Evolutionary conservation across 2,113 vertebrate genomes (phyloP), one percentile per base, ranked within the genome.

Genomic region (Ranitomeya variabilis): DNA sequence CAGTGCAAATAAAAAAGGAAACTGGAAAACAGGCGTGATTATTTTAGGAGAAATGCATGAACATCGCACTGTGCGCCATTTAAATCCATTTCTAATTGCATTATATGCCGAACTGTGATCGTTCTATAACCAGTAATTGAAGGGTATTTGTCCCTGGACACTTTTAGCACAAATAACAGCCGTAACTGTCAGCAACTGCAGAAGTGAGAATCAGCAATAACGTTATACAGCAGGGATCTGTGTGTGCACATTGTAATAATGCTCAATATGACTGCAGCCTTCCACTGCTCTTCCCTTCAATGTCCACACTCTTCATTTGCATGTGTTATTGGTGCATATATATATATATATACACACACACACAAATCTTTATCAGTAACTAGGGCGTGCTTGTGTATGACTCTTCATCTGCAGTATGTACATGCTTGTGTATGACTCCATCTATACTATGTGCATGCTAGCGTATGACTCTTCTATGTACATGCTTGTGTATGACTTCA

Each of bases 161-260:
- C 82, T 19, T 26, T 83, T 54, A 67, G 19, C 62, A 69, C 62
- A 83, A 52, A 83, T 84, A 84, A 55, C 82, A 71, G 64, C 51
- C 57, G 82, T 55, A n/a, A 83, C 81, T 66, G 62, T 52, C 62
- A 54, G 62, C 81, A 69, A 52, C 16, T 67, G 62, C 31, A 54
- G 81, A 4, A 54, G 62, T 7, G 62, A 83, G 62, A 67, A 52
- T 83, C 62, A 15, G 45, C 62, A 69, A 52, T 54, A 21, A 10
- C 81, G 67, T 52, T 83, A 51, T 84, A 23, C 82, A 69, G 51
- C 82, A 19, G 82, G 51, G 45, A 84, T 84, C 66, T 71, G 51
- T 71, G 82, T 84, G 16, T 84, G 82, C 82, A 71, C 26, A 84
- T 84, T 69, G 64, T 54, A 51, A 55, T 84, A 69, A 84, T 84